A percentile compares a stretch with the other conserved stretches of the same genome.
These are phyloP conservation scores for Teleogryllus occipitalis DNA, from an alignment of 1,140 invertebrate species.

Conservation along the genomic window DNA sequence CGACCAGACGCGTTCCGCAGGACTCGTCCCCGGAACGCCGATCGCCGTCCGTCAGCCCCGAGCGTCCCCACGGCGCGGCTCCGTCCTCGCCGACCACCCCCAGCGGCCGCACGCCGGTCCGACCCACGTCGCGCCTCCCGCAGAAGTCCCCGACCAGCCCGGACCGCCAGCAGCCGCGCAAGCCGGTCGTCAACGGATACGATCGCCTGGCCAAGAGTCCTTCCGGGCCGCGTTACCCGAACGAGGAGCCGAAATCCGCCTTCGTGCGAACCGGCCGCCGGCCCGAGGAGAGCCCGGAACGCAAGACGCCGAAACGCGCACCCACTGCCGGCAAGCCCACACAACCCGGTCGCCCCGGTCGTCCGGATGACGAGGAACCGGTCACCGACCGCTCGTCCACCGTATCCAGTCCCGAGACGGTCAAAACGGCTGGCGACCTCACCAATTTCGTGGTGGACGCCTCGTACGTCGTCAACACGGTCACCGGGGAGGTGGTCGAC, in stretches of 20 bases:
- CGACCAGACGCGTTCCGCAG: not conserved
- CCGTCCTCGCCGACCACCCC: not conserved
- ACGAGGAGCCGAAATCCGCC: not conserved
- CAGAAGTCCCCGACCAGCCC: not conserved
- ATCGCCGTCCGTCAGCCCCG: too few species aligned
- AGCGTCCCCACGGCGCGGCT: too few species aligned
- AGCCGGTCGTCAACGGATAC: not conserved
- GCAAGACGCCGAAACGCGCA: not conserved
- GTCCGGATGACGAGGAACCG: not conserved
- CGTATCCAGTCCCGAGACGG: slow-evolving; percentile 25
- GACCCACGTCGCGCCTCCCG: not conserved
- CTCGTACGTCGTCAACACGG: not conserved
- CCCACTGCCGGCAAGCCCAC: not conserved
- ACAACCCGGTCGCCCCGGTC: not conserved
- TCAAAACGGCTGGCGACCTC: slow-evolving; percentile 21
- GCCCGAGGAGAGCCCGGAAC: not conserved
- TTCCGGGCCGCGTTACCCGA: not conserved
- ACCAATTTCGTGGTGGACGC: not conserved
- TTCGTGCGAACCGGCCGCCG: not conserved
- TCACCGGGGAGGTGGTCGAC: not conserved
- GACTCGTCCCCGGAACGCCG: not conserved
- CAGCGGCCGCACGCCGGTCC: too few species aligned
- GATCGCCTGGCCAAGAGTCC: not conserved
- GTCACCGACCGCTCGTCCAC: slow-evolving; percentile 18
- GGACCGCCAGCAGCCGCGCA: not conserved